Base-by-base conservation (phyloP, 2,113 vertebrate species). In the Felis chaus region DNA sequence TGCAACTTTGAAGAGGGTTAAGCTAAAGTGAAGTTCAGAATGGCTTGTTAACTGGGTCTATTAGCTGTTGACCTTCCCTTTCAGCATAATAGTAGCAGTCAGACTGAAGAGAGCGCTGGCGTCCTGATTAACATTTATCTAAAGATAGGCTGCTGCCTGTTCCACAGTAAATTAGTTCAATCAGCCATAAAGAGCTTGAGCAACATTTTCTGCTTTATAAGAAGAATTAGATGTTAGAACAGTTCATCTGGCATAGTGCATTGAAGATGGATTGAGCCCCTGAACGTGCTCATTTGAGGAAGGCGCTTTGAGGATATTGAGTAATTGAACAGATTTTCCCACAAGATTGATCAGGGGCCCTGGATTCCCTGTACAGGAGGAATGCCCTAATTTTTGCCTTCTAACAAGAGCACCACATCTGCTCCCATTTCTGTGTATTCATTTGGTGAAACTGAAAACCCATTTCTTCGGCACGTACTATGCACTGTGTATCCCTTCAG, bases 31-130 rank as follows among this genome's bases (percentile, higher is more conserved):
- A 98, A 98, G 98, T 98, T 98, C 98, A 98, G 97, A 98, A 98
- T 98, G 98, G 98, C 98, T 99, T 99, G 98, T 99, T 98, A 98
- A 98, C 98, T 97, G 98, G 96, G 98, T 99, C 98, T 98, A 98
- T 99, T 99, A 99, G 98, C 98, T 98, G 99, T 98, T 99, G 99
- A 99, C 99, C 99, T 99, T 99, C 99, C 98, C 98, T 99, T 98
- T 98, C 98, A 98, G 98, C 97, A 92, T 98, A 97, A 98, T 98
- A 98, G 98, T 96, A 95, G 97, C 98, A 98, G 97, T 96, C 98
- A 95, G 97, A 98, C 97, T 89, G 74, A 98, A 98, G 98, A 98
- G 98, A 98, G 98, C 97, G 97, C 98, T 97, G 97, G 98, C 86
- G 41, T 98, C 94, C 98, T 98, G 98, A 99, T 99, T 99, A 99